Base-by-base conservation (phyloP, 2,113 vertebrate genomes). In the Gambusia affinis region DNA sequence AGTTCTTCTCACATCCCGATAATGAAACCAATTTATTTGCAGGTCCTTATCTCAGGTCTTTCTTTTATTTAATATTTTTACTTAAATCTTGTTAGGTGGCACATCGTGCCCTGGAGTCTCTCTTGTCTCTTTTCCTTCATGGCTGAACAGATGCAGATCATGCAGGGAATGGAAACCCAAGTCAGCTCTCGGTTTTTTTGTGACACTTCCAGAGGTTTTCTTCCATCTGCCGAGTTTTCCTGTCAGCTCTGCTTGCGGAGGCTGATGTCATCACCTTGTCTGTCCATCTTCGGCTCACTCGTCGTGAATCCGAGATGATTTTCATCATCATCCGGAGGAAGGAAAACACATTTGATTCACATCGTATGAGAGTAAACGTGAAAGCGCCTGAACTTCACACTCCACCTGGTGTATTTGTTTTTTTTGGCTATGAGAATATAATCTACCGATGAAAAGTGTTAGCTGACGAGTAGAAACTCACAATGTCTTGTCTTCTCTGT, bases 221-320 rank as follows among this genome's bases (percentile, higher is more conserved):
- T 75, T 77, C 72, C 75, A 70, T n/a, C 60, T 17, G 67, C 39
- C 39, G 66, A 75, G 37, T 72, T 78, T 70, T 81, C 60, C 75
- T 69, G 78, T 72, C 63, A 22, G 17, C 76, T 87, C 64, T 22
- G 78, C 70, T 78, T 3, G 22, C 64, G 28, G 69, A 60, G 3
- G 63, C 60, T 85, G 76, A 82, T 73, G 85, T 86, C 87, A 80
- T 85, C 44, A 19, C 44, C 86, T 75, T 5, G 33, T 62, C 72
- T 69, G 31, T 14, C 67, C 68, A 15, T 28, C 57, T 44, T 27
- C 30, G 24, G 47, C 37, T 66, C 1, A 27, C 17, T 27, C 24
- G 22, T 24, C 22, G 8, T 57, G 24, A n/a, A n/a, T 24, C 24
- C 28, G 68, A 35, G 17, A 24, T 39, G 24, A 33, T 0, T 8